Evolutionary conservation across 2,888 invertebrate genomes (phyloP), one percentile per base, ranked within the genome.

Genomic region (Meteorus colon): DNA sequence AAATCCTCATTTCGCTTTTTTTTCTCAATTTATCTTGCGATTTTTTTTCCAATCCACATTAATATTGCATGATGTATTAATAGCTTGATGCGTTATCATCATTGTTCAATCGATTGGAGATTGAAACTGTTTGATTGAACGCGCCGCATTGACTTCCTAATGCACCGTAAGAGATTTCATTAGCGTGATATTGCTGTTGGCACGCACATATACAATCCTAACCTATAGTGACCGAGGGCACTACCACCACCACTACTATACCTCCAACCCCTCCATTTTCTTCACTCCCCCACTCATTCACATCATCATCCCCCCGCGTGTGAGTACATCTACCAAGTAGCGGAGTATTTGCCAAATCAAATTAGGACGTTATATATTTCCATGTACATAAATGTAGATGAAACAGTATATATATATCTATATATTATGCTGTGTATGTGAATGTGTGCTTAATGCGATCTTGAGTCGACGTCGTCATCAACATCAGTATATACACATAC

Each of bases 101-200:
- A n/a, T 34, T 29, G 12, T 41, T 41, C 27, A n/a, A 45, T 45
- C 19, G 71, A 66, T 65, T 67, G 45, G 41, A 59, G 41, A 45
- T 41, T 68, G 55, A 45, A 74, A 68, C 34, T 62, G 59, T 69
- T 74, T 74, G 74, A 74, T 74, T 51, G 63, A 74, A 74, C 34
- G 62, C 19, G n/a, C 60, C 34, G 51, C 69, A 45, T 69, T 69
- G 34, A 27, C n/a, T 69, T 68, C 45, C 62, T 62, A 74, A 74
- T 74, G 74, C 63, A 51, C 73, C 73, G 69, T 74, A 34, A 74
- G 68, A 74, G 48, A 74, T 69, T 63, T 63, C 48, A 72, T 37
- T 45, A 48, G 16, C 19, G 19, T 51, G 69, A 70, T 59, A 68
- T 55, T 55, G 55, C 19, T 55, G 68, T 45, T 66, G 41, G 68